Evolutionary conservation across 2,113 vertebrate species (phyloP).

Genomic region (Brachirus orientalis): DNA sequence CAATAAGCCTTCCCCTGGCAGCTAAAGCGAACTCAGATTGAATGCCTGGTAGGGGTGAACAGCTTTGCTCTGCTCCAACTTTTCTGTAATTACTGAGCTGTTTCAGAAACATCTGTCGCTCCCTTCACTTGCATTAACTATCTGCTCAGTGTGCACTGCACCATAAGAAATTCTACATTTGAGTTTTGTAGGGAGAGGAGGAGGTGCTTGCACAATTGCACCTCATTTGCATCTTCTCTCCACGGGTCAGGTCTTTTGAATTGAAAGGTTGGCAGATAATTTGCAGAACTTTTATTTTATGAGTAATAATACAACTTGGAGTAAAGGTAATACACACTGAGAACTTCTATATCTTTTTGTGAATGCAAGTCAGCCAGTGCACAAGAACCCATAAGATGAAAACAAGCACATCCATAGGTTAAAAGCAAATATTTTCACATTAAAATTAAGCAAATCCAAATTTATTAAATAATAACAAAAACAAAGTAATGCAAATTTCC

Average conservation of each 20-base stretch:
- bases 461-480: too few species aligned
- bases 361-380: not conserved
- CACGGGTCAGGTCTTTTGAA: slow-evolving; percentile 1
- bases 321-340: too few species aligned
- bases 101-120: slow-evolving; percentile 76
- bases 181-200: slow-evolving; percentile 10
- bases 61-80: slow-evolving; percentile 47
- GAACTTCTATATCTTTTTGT: too few species aligned
- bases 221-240: not conserved
- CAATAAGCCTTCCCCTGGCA: slow-evolving; percentile 71
- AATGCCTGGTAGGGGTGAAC: slow-evolving; percentile 74
- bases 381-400: not conserved
- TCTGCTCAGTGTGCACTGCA: slow-evolving; percentile 23
- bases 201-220: slow-evolving; percentile 1
- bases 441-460: too few species aligned
- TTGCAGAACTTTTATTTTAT: too few species aligned
- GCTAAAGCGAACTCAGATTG: slow-evolving; percentile 69
- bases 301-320: too few species aligned
- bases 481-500: too few species aligned
- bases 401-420: too few species aligned
- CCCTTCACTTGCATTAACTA: slow-evolving; percentile 42
- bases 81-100: slow-evolving; percentile 79
- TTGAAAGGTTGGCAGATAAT: not conserved
- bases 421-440: not conserved
- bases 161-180: slow-evolving; percentile 18